Base-by-base conservation (phyloP, 1,140 invertebrate genomes). In the Drosophila littoralis region DNA sequence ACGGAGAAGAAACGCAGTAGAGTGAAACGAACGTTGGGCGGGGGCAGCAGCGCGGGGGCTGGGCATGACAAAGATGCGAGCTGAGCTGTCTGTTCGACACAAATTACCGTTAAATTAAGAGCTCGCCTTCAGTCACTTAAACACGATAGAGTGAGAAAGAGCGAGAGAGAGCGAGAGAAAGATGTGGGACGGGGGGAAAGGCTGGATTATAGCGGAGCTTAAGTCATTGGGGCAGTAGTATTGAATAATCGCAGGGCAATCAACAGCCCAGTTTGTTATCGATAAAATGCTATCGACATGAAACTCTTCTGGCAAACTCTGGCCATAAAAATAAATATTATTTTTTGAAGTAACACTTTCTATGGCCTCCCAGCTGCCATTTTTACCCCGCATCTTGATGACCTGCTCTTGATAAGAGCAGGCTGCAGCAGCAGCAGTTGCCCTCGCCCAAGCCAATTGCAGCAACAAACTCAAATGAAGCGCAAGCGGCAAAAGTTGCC, bases 321-420 rank as follows among this genome's bases (percentile, higher is more conserved):
- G 45, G 71, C 22, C 12, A 61, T 52, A 54, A 36, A 55, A 9
- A 54, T 45, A 60, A 68, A 60, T 60, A 60, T 52, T 10, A 28
- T 52, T 59, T 64, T 71, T 15, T 45, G 51, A 71, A 79, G 68
- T 86, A 76, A 82, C 79, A 88, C 71, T 86, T 86, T 82, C 75
- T 64, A 28, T 51, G 48, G 66, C 81, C 75, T 72, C 66, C 51
- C 74, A 77, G 46, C 58, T 51, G 50, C 10, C 51, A 55, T 33
- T 10, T 60, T 36, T 35, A 51, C 43, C 65, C 61, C 32, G 63
- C 72, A 69, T 59, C 55, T 63, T 66, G 82, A 86, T 86, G 82
- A 85, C 82, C 82, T 88, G 82, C 79, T 85, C 82, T 85, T 85
- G 82, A 85, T 85, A 85, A 85, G 81, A 43, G n/a, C 40, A 59